Conservation (phyloP, 2,888 invertebrate species). For the Orthosia cruda region DNA sequence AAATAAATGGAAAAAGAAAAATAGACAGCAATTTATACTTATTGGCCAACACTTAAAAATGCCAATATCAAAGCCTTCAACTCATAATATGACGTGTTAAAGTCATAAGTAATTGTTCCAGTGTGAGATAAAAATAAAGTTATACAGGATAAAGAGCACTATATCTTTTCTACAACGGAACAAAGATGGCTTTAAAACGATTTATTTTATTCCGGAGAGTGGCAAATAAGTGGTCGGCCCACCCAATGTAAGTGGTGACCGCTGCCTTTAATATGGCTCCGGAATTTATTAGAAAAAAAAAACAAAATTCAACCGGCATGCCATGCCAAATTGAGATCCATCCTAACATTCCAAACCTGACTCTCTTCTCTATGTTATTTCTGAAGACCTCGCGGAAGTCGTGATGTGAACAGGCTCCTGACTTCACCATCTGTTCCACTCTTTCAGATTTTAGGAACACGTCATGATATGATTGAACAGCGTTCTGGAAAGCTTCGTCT, state of each 20-base stretch:
- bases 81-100: background rate
- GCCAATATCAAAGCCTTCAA: background rate
- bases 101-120: background rate
- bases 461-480: conserved; percentile 98
- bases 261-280: background rate
- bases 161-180: background rate
- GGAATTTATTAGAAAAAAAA: conserved; percentile 5
- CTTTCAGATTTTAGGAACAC: conserved; percentile 99
- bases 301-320: conserved; percentile 36
- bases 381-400: conserved; percentile 99
- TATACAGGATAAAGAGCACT: background rate
- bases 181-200: background rate
- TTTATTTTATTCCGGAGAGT: background rate
- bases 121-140: background rate
- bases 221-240: background rate
- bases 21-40: background rate
- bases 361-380: conserved; percentile 99
- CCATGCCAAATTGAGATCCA: conserved; percentile 55
- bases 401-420: conserved; percentile 99
- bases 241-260: background rate
- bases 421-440: conserved; percentile 98
- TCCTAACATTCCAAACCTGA: conserved; percentile 92
- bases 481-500: conserved; percentile 99
- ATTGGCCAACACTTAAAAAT: background rate
- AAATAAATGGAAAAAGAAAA: conserved; percentile 2